phyloP scores from a whole-genome alignment of 2,888 invertebrate species.

The Luperina nickerlii region DNA sequence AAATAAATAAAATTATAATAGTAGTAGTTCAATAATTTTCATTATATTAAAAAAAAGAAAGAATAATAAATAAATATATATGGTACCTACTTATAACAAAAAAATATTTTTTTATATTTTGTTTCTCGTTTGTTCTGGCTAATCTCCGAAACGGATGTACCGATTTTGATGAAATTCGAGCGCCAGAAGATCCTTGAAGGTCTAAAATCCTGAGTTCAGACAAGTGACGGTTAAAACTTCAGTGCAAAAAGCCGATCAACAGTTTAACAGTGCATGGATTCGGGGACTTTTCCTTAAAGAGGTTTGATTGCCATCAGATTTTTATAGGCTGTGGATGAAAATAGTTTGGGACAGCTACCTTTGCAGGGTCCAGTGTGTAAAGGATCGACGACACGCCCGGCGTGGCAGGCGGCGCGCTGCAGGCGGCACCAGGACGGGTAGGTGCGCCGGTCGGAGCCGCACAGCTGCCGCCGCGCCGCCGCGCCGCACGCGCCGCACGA shows the following conservation, averaged over 20 bases:
- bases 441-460: slow-evolving; percentile 94
- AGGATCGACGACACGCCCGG: slow-evolving; percentile 93
- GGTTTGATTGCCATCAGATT: background rate
- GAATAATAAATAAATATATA: too few relatives aligned
- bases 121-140: too few relatives aligned
- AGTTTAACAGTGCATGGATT: background rate
- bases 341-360: slow-evolving; percentile 70
- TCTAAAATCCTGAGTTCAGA: background rate
- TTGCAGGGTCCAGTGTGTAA: slow-evolving; percentile 92
- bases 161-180: background rate
- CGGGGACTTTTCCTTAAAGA: background rate
- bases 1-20: background rate
- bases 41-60: too few relatives aligned
- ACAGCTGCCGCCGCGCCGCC: slow-evolving; percentile 88
- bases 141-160: background rate
- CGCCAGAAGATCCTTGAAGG: background rate
- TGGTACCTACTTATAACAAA: too few relatives aligned
- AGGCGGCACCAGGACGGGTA: slow-evolving; percentile 95
- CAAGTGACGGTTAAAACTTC: background rate
- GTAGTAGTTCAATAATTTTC: background rate
- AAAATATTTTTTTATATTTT: too few relatives aligned
- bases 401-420: slow-evolving; percentile 93
- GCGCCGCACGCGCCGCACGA: slow-evolving; percentile 82
- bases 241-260: background rate
- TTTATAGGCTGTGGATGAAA: background rate